Base-by-base conservation (phyloP, 2,797 vertebrate genomes). In the Lithobates sylvaticus region DNA sequence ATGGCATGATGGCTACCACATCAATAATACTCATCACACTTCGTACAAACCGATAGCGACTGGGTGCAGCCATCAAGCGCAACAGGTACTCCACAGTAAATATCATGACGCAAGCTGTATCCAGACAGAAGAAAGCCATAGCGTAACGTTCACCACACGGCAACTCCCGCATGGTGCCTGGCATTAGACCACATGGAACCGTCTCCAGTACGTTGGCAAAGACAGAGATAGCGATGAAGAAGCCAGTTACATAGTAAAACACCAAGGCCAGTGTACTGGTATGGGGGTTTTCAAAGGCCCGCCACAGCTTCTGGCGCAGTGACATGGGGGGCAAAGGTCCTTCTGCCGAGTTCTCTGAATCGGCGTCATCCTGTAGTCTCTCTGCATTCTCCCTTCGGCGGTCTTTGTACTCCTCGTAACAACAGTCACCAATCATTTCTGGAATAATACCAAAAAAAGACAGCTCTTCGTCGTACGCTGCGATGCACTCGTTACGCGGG, bases 361-460 rank as follows among this genome's bases (percentile, higher is more conserved):
- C 97, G 0, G 96, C 95, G 69, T 99, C 98, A 29, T 99, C 98
- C 93, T 97, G 94, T 9, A 99, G 93, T 1, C 97, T 95, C 93
- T 99, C 98, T 0, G 96, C 95, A 80, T 99, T 98, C 92, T 99
- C 98, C 27, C 97, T 94, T 85, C 97, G 91, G 36, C 98, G 95
- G 91, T 99, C 98, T 92, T 98, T 98, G 93, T 99, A 99, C 64
- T 99, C 98, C 95, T 99, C 98, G 0, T 99, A 99, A 90, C 98
- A 99, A 89, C 98, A 99, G 94, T 99, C 98, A 0, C 97, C 97
- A 23, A 99, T 97, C 73, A 98, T 98, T 89, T 99, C 98, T 0
- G 98, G 97, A 89, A 98, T 95, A 89, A 99, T 98, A 83, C 98
- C 97, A 84, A 99, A 99, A 93, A 99, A 99, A 13, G 97, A 93